Evolutionary conservation across 2,797 vertebrate genomes (phyloP), one percentile per base, ranked within the genome.

Genomic region (Alca torda): DNA sequence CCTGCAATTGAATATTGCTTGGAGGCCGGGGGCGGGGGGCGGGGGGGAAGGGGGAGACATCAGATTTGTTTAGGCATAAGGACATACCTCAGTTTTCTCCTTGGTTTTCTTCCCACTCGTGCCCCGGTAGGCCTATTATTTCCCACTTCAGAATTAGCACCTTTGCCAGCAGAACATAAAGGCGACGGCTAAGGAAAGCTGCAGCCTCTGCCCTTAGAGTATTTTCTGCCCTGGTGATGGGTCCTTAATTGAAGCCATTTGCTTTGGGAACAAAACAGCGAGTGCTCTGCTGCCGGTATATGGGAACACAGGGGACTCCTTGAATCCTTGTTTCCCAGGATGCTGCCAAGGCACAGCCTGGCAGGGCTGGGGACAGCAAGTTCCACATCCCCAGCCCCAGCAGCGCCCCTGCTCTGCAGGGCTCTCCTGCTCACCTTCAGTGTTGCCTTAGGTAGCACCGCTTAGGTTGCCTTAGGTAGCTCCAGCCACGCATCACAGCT

Each of bases 141-240:
- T 90, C 81, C 81, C 68, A 89, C 31, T 93, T 94, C 90, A 94
- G 95, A 91, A 92, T 60, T 50, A 85, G 68, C 76, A 77, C 17
- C 8, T 94, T 89, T 93, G 87, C 81, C 94, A 97, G 78, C 61
- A 91, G 90, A 94, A 93, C 74, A 31, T 57, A 87, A 83, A 94
- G 78, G n/a, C 14, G 3, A 75, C 9, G 5, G 76, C 70, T 84
- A 48, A 73, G 82, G 64, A 89, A 91, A 87, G 80, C 89, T 96
- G 83, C 82, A 94, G 86, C 76, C 84, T 90, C 80, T 95, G 45
- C 45, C 69, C 63, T 74, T 75, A 83, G 68, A 94, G 60, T 35
- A 74, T 63, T 83, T 87, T 95, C 87, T 86, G 84, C 84, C 65
- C 83, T 63, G 72, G 35, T 59, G 70, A 79, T 17, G 30, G 43